Conservation (phyloP, 2,797 vertebrate genomes). For the Netta rufina region DNA sequence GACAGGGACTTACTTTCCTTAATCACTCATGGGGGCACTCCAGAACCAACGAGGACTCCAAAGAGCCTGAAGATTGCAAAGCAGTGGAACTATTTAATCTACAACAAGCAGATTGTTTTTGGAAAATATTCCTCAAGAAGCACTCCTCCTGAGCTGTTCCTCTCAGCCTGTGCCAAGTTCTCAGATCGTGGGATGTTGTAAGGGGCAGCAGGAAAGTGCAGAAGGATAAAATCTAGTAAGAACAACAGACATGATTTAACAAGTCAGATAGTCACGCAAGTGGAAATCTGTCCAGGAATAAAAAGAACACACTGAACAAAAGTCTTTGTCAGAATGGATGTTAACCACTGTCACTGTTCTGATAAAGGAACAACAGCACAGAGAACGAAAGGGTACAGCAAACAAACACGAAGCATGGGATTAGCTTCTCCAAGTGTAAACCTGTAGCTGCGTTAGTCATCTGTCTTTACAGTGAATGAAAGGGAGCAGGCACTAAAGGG, state of each 20-base stretch:
- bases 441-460: neutral
- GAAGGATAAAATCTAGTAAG: neutral
- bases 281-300: neutral
- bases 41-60: neutral
- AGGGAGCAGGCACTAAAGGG: neutral
- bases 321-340: neutral
- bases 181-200: neutral
- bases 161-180: neutral
- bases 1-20: neutral
- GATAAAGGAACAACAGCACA: neutral
- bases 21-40: neutral
- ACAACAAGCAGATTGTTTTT: neutral
- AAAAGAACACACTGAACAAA: neutral
- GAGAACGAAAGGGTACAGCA: neutral
- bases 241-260: neutral
- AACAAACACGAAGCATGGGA: rapidly evolving
- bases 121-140: conserved; percentile 30
- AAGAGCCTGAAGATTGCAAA: neutral
- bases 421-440: neutral
- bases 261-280: neutral
- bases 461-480: neutral
- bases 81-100: conserved; percentile 3
- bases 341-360: neutral
- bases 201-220: neutral
- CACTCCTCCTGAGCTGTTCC: conserved; percentile 6